Base-by-base conservation (phyloP, 1,140 invertebrate genomes). In the Drosophila nigromelanica region DNA sequence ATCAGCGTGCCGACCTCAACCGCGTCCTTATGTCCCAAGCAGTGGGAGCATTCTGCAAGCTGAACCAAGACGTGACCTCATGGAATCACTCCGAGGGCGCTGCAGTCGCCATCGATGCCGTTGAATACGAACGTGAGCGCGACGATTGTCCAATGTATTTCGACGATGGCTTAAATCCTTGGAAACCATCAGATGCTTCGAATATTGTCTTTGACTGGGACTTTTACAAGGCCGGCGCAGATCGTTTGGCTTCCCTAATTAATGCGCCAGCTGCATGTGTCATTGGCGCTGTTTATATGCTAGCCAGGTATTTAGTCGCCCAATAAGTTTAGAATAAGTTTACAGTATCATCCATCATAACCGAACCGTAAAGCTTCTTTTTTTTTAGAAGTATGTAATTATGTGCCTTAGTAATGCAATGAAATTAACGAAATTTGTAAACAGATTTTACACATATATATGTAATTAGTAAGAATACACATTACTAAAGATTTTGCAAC, bases 111-210 rank as follows among this genome's bases (percentile, higher is more conserved):
- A 92, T 99, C 3, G 95, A 97, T 73, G 96, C 99, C 94, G 94
- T 96, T 64, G 98, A 99, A 93, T 98, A 97, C 92, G 98, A 98
- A 92, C 93, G 97, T 93, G 96, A 98, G 92, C 94, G 97, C 94
- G 98, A 99, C 93, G 96, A 97, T 82, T 98, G 98, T 92, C 97
- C 98, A 0, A 98, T 98, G 97, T 95, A 96, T 91, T 98, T 98
- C 91, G 97, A 98, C 86, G 97, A 98, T 92, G 98, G 98, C 1
- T 92, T 93, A 27, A 95, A 98, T 93, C 98, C 98, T 0, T 98
- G 97, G 96, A 86, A 93, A 18, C 91, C 94, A 50, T 94, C 94
- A 21, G 96, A 97, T 82, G 96, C 95, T 78, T 94, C 93, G 48
- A 94, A 96, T 18, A 95, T 95, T 87, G 90, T 96, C 7, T 96